Percentiles rank a stretch among this genome's conserved stretches.
Evolutionary conservation across 2,797 vertebrate genomes (phyloP).

Genomic region (Simalia tracyae): DNA sequence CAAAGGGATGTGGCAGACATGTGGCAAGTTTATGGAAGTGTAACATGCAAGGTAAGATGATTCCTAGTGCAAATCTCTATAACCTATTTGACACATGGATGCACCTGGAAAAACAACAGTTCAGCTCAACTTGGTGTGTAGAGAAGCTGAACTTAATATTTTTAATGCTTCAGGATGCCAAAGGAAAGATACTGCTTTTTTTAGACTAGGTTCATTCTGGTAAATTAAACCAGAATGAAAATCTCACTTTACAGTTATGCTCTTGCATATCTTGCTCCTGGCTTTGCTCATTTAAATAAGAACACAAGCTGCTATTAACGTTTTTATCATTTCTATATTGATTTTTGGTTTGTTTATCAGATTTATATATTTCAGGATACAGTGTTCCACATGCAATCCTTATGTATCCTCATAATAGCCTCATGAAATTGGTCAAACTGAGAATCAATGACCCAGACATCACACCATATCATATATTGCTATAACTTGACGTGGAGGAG

Average conservation of each 20-base stretch:
- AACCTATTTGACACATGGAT: slow-evolving; percentile 18
- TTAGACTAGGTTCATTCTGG: background rate
- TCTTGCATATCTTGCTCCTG: background rate
- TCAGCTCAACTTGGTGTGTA: background rate
- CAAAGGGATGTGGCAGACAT: slow-evolving; percentile 81
- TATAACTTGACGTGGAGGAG: background rate
- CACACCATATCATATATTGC: background rate
- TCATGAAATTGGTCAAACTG: background rate
- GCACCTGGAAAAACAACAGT: slow-evolving; percentile 30
- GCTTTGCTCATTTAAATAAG: background rate
- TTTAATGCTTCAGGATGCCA: slow-evolving; percentile 17
- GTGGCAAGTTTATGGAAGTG: slow-evolving; percentile 91
- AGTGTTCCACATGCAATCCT: background rate
- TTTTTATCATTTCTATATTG: background rate
- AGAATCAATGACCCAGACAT: background rate
- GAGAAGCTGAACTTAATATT: slow-evolving; percentile 24
- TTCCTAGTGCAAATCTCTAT: slow-evolving; percentile 26
- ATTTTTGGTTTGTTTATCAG: background rate
- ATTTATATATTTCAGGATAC: background rate
- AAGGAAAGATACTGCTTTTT: background rate
- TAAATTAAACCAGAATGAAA: background rate
- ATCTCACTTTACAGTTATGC: background rate
- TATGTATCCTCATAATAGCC: background rate
- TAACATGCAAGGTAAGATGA: slow-evolving; percentile 89
- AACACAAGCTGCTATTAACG: background rate